Conservation (phyloP, 2,113 vertebrate species). For the Charadrius vociferus region DNA sequence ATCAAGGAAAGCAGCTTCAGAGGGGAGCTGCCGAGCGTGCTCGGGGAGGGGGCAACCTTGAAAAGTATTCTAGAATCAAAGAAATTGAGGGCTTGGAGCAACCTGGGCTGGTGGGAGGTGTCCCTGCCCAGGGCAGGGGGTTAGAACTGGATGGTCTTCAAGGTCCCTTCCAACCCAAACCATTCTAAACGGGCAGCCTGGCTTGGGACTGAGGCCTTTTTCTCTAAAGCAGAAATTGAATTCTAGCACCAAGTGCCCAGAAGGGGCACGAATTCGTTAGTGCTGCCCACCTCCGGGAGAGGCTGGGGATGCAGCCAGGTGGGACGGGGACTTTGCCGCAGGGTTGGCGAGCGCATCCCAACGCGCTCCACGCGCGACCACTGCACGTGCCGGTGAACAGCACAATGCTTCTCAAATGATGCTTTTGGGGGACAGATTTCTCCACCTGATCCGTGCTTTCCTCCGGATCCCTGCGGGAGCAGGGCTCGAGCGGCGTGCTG, state of each 20-base stretch:
- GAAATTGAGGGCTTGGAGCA: not conserved
- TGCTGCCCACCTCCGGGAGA: not conserved
- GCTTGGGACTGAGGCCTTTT: not conserved
- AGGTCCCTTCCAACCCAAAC: no score
- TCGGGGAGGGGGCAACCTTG: not conserved
- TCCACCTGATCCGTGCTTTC: not conserved
- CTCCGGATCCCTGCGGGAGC: no score
- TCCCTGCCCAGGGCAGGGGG: no score
- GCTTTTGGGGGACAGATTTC: not conserved
- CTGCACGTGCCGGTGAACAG: not conserved
- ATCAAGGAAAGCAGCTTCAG: not conserved
- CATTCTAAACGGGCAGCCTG: not conserved
- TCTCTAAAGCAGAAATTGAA: not conserved
- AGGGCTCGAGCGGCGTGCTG: no score
- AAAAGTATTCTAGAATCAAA: not conserved
- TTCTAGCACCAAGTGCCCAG: no score
- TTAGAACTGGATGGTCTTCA: no score
- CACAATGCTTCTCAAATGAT: not conserved
- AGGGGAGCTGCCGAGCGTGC: not conserved
- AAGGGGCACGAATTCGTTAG: not conserved
- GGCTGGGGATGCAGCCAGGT: rapidly evolving
- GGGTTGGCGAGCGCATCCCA: not conserved
- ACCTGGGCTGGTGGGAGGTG: no score
- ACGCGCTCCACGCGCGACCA: rapidly evolving
- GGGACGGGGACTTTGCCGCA: not conserved